phyloP scores from a whole-genome alignment of 2,888 invertebrate species.

The Thereva unica region DNA sequence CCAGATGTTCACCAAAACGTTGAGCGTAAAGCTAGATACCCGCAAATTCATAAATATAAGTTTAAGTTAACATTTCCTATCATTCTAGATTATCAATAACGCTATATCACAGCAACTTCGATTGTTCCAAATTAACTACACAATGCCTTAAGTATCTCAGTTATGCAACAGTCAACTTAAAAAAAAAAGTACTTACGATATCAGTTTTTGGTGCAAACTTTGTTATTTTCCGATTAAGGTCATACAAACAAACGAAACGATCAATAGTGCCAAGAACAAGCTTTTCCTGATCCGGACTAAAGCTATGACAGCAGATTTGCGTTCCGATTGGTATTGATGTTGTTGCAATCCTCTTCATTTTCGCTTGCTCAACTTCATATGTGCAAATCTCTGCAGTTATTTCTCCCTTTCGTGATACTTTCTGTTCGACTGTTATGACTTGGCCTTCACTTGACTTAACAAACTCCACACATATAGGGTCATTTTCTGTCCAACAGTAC shows the following conservation, averaged over 20 bases:
- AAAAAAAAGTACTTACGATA: slow-evolving; percentile 65
- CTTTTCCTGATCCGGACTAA: slow-evolving; percentile 74
- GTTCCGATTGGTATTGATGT: slow-evolving; percentile 73
- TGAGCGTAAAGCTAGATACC: too few relatives aligned
- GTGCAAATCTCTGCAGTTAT: slow-evolving; percentile 73
- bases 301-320: slow-evolving; percentile 67
- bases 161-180: not conserved
- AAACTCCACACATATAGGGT: slow-evolving; percentile 81
- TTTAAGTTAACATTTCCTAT: too few relatives aligned
- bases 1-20: too few relatives aligned
- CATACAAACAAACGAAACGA: slow-evolving; percentile 79
- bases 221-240: slow-evolving; percentile 74
- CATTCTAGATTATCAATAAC: too few relatives aligned
- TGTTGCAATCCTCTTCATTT: slow-evolving; percentile 68
- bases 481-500: slow-evolving; percentile 84
- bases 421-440: slow-evolving; percentile 81
- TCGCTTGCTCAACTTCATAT: slow-evolving; percentile 61
- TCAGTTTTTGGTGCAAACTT: slow-evolving; percentile 72
- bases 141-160: not conserved
- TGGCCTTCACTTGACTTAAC: slow-evolving; percentile 72
- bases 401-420: slow-evolving; percentile 71
- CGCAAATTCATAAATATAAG: too few relatives aligned
- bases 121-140: too few relatives aligned
- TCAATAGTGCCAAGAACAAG: slow-evolving; percentile 83
- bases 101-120: too few relatives aligned